Evolutionary conservation across 2,888 invertebrate species (phyloP).

Genomic region (Dascillus cervinus): DNA sequence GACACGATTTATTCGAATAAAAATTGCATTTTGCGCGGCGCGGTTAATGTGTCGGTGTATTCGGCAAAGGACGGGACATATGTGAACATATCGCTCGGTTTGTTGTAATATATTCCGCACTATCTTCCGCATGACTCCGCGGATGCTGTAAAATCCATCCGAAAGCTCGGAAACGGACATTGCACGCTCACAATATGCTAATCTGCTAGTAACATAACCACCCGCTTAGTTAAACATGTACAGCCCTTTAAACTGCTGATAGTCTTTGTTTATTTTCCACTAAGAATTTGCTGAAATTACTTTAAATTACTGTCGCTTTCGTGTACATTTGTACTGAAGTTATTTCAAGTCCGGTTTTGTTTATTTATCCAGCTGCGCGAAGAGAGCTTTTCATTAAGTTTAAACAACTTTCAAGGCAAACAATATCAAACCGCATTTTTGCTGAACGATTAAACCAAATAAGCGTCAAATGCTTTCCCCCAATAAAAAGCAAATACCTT

Average conservation of each 20-base stretch:
- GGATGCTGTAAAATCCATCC: conserved; percentile 17
- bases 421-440: too few species aligned
- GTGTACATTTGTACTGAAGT: too few species aligned
- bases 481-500: conserved; percentile 19
- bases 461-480: too few species aligned
- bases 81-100: conserved; percentile 10
- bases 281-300: too few species aligned
- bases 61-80: conserved; percentile 13
- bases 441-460: too few species aligned
- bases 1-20: too few species aligned
- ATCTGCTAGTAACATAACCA: conserved; percentile 16
- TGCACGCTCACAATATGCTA: conserved; percentile 18
- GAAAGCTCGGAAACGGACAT: conserved; percentile 16
- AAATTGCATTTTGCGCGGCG: conserved; percentile 8
- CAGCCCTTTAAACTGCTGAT: conserved; percentile 12
- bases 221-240: conserved; percentile 15
- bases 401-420: too few species aligned
- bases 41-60: conserved; percentile 9
- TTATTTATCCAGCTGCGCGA: too few species aligned
- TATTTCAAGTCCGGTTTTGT: too few species aligned
- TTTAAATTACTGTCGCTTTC: too few species aligned
- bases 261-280: conserved; percentile 12
- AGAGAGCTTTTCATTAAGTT: too few species aligned
- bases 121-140: conserved; percentile 15
- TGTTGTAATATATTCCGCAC: conserved; percentile 12